Conservation (phyloP, 2,888 invertebrate species). For the Stenoptilia bipunctidactyla region DNA sequence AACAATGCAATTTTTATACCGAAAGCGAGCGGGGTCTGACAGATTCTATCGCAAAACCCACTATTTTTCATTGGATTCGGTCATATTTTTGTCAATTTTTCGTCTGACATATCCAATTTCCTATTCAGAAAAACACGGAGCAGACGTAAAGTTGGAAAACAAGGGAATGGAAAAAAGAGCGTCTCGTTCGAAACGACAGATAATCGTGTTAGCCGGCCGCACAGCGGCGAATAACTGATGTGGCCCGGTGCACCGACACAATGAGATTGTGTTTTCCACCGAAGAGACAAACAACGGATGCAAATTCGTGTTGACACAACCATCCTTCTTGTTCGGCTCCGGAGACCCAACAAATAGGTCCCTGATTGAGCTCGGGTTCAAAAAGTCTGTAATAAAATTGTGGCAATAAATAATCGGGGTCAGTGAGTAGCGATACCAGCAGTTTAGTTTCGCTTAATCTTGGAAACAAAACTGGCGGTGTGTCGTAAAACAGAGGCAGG, state of each 20-base stretch:
- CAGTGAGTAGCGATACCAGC: constrained; percentile 43
- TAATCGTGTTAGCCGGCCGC: constrained; percentile 68
- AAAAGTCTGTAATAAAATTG: constrained; percentile 5
- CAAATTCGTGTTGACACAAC: constrained; percentile 70
- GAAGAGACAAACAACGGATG: constrained; percentile 68
- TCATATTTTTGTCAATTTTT: constrained; percentile 70
- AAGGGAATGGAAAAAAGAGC: constrained; percentile 65
- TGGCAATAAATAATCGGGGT: constrained; percentile 38
- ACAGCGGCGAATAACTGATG: constrained; percentile 62
- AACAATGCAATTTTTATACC: constrained; percentile 36
- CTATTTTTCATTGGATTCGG: constrained; percentile 57
- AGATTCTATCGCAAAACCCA: constrained; percentile 62
- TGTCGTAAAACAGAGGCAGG: constrained; percentile 44
- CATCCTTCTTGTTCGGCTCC: constrained; percentile 67
- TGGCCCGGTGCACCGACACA: constrained; percentile 54
- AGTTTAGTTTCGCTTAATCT: constrained; percentile 60
- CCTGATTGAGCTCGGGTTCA: constrained; percentile 41
- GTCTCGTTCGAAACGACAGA: constrained; percentile 64
- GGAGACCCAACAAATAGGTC: constrained; percentile 62
- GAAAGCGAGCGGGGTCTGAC: constrained; percentile 30
- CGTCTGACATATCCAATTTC: constrained; percentile 68
- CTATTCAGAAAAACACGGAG: constrained; percentile 67
- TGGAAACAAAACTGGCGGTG: constrained; percentile 48
- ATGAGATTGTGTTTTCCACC: constrained; percentile 67
- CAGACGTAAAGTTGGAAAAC: constrained; percentile 66